A percentile compares a stretch with the other conserved stretches of the same genome.
Evolutionary conservation across 2,797 vertebrate species (phyloP).

Genomic region (Hippocampus kuda): DNA sequence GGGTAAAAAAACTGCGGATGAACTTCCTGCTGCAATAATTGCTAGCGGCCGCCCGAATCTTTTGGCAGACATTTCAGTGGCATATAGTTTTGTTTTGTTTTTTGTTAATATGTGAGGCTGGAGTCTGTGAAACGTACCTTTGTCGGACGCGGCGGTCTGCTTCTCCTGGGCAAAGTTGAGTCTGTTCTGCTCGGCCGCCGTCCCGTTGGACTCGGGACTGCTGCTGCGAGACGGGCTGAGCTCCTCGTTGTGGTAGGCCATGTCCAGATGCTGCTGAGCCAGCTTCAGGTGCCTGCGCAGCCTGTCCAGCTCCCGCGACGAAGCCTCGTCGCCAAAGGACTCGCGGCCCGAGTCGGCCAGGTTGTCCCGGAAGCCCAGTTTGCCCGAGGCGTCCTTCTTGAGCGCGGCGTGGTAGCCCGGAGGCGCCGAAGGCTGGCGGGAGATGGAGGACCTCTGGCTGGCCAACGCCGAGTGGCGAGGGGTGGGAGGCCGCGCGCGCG

Average conservation of each 20-base stretch:
- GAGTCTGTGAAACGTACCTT: conserved; percentile 49
- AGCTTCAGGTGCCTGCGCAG: conserved; percentile 77
- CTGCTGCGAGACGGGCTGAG: conserved; percentile 76
- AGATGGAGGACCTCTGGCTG: conserved; percentile 48
- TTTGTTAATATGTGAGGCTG: too few species aligned
- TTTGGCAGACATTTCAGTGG: not conserved
- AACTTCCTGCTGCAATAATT: too few species aligned
- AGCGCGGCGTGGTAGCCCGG: conserved; percentile 80
- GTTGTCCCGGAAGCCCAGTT: conserved; percentile 68
- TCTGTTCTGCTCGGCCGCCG: conserved; percentile 81
- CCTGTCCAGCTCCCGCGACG: conserved; percentile 68
- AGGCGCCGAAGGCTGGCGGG: conserved; percentile 72
- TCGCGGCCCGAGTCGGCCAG: conserved; percentile 63
- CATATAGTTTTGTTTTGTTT: not conserved
- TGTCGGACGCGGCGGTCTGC: conserved; percentile 70
- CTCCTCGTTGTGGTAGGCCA: conserved; percentile 76
- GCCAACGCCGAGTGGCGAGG: conserved; percentile 27
- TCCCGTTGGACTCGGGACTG: conserved; percentile 84
- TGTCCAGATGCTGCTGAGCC: conserved; percentile 82
- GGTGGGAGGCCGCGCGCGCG: conserved; percentile 25
- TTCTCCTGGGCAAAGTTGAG: conserved; percentile 91
- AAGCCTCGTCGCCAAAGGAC: conserved; percentile 62
- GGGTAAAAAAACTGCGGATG: too few species aligned
- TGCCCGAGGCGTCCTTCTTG: conserved; percentile 69
- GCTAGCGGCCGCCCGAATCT: too few species aligned